Conservation (phyloP, 2,113 vertebrate species). For the Colossoma macropomum region DNA sequence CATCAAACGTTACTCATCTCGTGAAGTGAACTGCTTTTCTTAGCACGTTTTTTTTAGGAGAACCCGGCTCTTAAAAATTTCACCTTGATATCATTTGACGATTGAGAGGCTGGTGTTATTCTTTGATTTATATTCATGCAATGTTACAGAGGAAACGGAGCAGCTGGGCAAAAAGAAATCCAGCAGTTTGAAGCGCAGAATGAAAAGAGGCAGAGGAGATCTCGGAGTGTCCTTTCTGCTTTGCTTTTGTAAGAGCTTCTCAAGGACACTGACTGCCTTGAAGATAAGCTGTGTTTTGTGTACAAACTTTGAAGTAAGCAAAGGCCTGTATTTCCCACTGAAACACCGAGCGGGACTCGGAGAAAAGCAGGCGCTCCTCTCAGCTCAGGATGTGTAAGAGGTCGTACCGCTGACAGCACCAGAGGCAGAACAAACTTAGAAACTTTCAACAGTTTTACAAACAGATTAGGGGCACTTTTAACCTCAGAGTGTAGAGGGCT, state of each 20-base stretch:
- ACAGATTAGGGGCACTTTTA: neutral
- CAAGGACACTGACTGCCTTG: slow-evolving; percentile 35
- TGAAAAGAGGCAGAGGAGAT: neutral
- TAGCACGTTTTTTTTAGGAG: neutral
- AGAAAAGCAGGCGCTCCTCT: neutral
- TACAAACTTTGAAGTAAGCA: neutral
- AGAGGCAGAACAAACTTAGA: neutral
- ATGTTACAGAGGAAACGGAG: neutral
- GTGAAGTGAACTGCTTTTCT: neutral
- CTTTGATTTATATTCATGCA: slow-evolving; percentile 25
- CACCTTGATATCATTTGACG: slow-evolving; percentile 1
- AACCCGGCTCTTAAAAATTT: neutral
- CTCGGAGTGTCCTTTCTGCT: neutral
- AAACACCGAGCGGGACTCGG: neutral
- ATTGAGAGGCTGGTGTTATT: neutral
- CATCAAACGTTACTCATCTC: neutral
- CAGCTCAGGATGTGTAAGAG: neutral
- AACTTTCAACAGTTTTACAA: neutral
- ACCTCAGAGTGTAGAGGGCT: neutral
- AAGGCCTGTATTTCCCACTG: neutral
- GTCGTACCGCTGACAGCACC: slow-evolving; percentile 42
- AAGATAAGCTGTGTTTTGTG: slow-evolving; percentile 20
- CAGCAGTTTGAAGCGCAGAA: neutral
- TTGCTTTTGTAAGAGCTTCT: slow-evolving; percentile 18
- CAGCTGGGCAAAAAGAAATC: neutral